Base-by-base conservation (phyloP, 2,797 vertebrate species). In the Gymnocypris eckloni region DNA sequence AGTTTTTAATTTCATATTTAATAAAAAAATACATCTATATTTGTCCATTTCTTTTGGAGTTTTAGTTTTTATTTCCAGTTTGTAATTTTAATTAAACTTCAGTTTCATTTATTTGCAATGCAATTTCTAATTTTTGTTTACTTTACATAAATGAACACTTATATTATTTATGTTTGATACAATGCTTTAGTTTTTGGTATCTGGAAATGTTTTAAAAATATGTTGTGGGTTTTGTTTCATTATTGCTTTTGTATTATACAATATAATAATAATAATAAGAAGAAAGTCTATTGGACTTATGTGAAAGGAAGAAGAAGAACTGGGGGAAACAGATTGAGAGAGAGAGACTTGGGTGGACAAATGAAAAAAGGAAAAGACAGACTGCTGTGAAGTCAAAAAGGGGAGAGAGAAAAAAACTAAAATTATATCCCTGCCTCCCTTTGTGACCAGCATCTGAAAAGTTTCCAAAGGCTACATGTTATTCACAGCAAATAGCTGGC, bases 401-500 rank as follows among this genome's bases (percentile, higher is more conserved):
- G 89, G 88, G 89, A 89, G 89, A 89, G 89, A 92, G 91, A 92
- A 93, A 92, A 92, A 89, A 86, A 83, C 90, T 90, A 91, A 90
- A 94, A 92, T 92, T 93, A 92, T 93, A 93, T 92, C 92, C 92
- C 91, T 82, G 89, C 91, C 92, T 95, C 93, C 93, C 92, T 92
- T 39, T 3, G 94, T 91, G 93, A 94, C 90, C 85, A 54, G 72
- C 76, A 79, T 89, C 90, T 92, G 92, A 94, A 91, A 78, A 20
- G 77, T 86, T 83, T 95, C 93, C 93, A 95, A 92, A 93, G 92
- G 72, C 85, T 86, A 87, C 86, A 88, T 88, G 89, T 89, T 87
- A 89, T 93, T 91, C 88, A 83, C 83, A 91, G 91, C 91, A 94
- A 94, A 95, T 94, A 94, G 91, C 91, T 94, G 92, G 90, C 92